A percentile compares a stretch with the other conserved stretches of the same genome.
phyloP scores from a whole-genome alignment of 2,113 vertebrate genomes.

The Barbus barbus region DNA sequence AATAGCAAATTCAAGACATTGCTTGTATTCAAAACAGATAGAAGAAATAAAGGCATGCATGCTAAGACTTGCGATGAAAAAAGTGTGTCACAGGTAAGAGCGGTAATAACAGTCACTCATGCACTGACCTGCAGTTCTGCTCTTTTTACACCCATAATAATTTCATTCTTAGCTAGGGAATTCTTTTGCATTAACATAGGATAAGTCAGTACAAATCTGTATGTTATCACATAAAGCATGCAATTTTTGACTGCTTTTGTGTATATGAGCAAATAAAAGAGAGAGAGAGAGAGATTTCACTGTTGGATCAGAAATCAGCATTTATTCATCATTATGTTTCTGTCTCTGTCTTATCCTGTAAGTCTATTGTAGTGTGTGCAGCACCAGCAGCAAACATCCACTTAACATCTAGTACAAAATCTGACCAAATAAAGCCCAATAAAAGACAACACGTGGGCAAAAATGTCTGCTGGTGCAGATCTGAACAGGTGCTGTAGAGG shows the following conservation, averaged over 20 bases:
- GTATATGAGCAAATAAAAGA: background rate
- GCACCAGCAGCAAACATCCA: conserved; percentile 10
- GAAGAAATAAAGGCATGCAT: conserved; percentile 11
- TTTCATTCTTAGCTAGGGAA: background rate
- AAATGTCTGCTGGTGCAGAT: background rate
- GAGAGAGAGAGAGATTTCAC: background rate
- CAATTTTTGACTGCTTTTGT: background rate
- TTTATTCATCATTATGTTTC: conserved; percentile 18
- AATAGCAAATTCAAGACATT: conserved; percentile 18
- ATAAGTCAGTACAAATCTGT: background rate
- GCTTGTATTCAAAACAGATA: conserved; percentile 20
- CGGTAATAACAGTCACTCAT: background rate
- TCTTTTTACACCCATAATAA: background rate
- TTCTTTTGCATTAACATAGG: background rate
- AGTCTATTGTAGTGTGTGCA: conserved; percentile 16
- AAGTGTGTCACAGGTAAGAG: background rate
- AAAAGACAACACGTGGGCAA: background rate
- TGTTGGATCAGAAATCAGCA: background rate
- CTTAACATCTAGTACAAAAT: background rate
- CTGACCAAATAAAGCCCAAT: background rate
- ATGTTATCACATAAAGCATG: background rate
- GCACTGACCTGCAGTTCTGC: conserved; percentile 16
- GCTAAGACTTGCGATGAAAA: conserved; percentile 25
- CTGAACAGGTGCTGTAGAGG: background rate
- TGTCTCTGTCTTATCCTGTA: background rate